Conservation (phyloP, 2,888 invertebrate species). For the Rotaria sp. region DNA sequence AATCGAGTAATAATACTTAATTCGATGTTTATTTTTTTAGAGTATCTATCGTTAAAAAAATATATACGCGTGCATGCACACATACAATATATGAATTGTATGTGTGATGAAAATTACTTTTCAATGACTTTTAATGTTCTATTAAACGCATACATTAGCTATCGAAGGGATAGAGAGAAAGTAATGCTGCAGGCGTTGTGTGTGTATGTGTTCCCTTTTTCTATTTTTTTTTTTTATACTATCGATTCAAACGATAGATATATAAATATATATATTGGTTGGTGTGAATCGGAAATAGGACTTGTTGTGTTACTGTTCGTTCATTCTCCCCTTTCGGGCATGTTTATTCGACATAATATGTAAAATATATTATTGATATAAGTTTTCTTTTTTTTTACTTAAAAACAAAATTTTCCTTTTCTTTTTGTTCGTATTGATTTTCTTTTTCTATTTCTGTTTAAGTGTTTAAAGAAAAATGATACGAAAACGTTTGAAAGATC, state of each 20-base stretch:
- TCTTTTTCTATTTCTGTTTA: too few species aligned
- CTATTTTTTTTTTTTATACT: background rate
- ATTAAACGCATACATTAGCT: conserved; percentile 2
- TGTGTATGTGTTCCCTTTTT: background rate
- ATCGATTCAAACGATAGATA: background rate
- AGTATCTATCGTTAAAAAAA: background rate
- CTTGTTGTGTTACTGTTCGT: background rate
- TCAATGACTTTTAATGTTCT: conserved; percentile 5
- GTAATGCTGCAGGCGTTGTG: conserved; percentile 17
- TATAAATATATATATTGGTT: too few species aligned
- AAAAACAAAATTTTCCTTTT: background rate
- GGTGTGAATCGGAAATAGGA: conserved; percentile 12
- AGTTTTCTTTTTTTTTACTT: background rate
- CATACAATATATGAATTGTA: background rate
- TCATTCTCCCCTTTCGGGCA: background rate
- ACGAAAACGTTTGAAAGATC: too few species aligned
- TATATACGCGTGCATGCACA: background rate
- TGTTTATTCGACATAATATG: background rate
- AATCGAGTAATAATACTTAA: conserved; percentile 4
- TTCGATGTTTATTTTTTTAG: background rate
- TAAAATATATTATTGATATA: background rate
- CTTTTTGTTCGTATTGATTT: too few species aligned
- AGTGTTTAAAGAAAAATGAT: too few species aligned
- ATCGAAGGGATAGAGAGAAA: background rate
- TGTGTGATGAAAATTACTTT: conserved; percentile 9